Conservation (phyloP, 1,140 invertebrate species). For the Brachionus angularis region DNA sequence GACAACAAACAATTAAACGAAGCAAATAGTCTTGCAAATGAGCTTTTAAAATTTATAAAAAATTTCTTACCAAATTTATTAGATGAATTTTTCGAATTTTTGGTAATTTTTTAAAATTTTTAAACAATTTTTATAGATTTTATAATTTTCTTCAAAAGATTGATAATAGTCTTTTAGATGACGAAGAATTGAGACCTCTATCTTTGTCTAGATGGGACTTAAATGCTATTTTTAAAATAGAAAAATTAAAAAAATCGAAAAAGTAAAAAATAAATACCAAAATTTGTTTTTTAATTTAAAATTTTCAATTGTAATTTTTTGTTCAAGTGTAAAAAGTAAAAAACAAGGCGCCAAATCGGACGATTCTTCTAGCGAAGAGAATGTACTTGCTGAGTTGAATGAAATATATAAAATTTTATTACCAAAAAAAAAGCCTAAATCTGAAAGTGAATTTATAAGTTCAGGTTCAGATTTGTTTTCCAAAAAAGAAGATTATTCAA, state of each 20-base stretch:
- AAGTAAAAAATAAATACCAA: constrained; percentile 5
- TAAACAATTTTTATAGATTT: neutral
- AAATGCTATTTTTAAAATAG: constrained; percentile 13
- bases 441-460: constrained; percentile 9
- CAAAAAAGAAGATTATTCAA: neutral
- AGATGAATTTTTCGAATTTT: constrained; percentile 24
- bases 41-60: constrained; percentile 27
- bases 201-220: constrained; percentile 9
- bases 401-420: constrained; percentile 17
- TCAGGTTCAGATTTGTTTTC: too few species aligned
- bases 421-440: constrained; percentile 4
- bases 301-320: neutral
- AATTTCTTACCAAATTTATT: constrained; percentile 5
- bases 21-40: neutral
- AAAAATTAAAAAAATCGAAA: neutral
- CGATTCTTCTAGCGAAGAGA: neutral
- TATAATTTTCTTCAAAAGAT: constrained; percentile 17
- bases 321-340: neutral
- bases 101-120: neutral
- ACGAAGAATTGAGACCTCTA: constrained; percentile 24
- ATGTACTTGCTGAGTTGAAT: neutral
- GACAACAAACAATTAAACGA: neutral
- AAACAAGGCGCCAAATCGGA: neutral
- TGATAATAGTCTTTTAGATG: constrained; percentile 30
- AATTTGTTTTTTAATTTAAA: neutral